Base-by-base conservation (phyloP, 2,888 invertebrate species). In the Cerastis rubricosa region DNA sequence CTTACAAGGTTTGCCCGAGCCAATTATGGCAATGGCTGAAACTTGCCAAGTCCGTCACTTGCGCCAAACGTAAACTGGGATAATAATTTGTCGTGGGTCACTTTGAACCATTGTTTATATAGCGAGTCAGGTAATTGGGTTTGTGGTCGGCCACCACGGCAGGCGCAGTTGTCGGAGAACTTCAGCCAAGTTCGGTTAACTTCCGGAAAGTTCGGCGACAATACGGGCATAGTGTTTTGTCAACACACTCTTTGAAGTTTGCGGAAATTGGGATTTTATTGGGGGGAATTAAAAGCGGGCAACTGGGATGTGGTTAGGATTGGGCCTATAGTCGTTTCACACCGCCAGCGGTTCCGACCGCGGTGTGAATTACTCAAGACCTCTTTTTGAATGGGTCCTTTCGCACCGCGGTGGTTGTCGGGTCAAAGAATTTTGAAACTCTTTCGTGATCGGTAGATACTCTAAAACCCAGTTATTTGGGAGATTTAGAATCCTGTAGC, bases 11-110 rank as follows among this genome's bases (percentile, higher is more conserved):
- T 85, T 25, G 59, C 74, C 74, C 71, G 54, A 70, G 74, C 78
- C 73, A 83, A 85, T 83, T 85, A 83, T 14, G 25, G 71, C 64
- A 29, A 76, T 76, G 82, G 66, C 29, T 25, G n/a, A 59, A 76
- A 68, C 76, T 85, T 72, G 81, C 12, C 67, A 64, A 76, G 83
- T 73, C 63, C 69, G 51, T 81, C 82, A 83, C 61, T 85, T 64
- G 68, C 29, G 51, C 73, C 73, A 35, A 79, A 79, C 70, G 54
- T 64, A 72, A 74, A 69, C 66, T 59, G 49, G 77, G 78, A 82
- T 79, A 57, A 86, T 80, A 77, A 85, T 87, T 86, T 79, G 80
- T 86, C 85, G 71, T 61, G 77, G 88, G 81, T 83, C 83, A 88
- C 76, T 85, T 71, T 65, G 78, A 79, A 65, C 70, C 73, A 83